Evolutionary conservation across 2,113 vertebrate genomes (phyloP).

Genomic region (Nettapus auritus): DNA sequence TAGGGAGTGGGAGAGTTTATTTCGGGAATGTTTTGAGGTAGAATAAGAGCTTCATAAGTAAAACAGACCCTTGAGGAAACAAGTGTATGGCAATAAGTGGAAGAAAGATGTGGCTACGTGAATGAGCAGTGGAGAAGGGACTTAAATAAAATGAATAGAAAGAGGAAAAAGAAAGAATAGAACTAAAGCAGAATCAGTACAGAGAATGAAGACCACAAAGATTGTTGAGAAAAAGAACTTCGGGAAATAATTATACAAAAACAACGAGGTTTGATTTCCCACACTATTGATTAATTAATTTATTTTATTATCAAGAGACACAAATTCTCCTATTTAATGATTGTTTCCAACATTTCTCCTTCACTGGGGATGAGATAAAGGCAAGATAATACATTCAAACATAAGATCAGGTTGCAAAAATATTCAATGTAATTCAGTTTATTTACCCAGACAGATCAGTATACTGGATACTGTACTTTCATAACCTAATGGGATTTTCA

Average conservation of each 20-base stretch:
- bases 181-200: not conserved
- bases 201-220: slow-evolving; percentile 19
- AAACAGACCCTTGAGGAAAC: not conserved
- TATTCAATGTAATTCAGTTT: not conserved
- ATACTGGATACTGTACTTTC: not conserved
- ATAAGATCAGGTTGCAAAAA: not conserved
- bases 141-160: not conserved
- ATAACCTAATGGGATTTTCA: not conserved
- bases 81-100: not conserved
- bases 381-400: not conserved
- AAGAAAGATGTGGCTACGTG: not conserved
- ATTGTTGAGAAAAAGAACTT: slow-evolving; percentile 42
- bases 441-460: not conserved
- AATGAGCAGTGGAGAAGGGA: not conserved
- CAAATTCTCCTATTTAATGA: slow-evolving; percentile 60
- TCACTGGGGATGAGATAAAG: not conserved
- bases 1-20: not conserved
- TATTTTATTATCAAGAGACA: slow-evolving; percentile 3
- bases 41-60: not conserved
- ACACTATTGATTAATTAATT: not conserved
- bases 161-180: not conserved
- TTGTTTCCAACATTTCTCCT: not conserved
- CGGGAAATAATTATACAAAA: slow-evolving; percentile 36
- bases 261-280: slow-evolving; percentile 17
- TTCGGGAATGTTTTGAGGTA: not conserved